Base-by-base conservation (phyloP, 2,888 invertebrate genomes). In the Drosophila stalkeri region DNA sequence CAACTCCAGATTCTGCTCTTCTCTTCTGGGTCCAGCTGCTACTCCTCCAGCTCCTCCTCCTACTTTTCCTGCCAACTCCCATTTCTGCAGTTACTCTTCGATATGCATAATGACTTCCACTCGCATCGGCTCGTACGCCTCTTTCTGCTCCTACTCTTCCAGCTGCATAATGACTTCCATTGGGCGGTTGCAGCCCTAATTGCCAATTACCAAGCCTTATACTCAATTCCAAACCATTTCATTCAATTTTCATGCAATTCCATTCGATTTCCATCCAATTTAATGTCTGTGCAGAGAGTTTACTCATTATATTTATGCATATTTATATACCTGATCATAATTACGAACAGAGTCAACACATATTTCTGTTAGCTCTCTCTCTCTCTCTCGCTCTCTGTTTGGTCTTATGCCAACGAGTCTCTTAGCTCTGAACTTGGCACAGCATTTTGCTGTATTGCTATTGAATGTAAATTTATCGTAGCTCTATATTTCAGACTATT, bases 131-230 rank as follows among this genome's bases (percentile, higher is more conserved):
- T 3, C 4, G 11, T 37, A 8, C 16, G 7, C 3, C 39, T 12
- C 12, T n/a, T 41, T 3, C 27, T n/a, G 0, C 41, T 41, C n/a
- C 18, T 41, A 11, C 57, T 31, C 41, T 9, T 41, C 37, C n/a
- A 23, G n/a, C 35, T 35, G 56, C 64, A 20, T 52, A 66, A 77
- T 72, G 68, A 33, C 18, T 44, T 33, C 51, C 31, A 16, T 37
- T 51, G 46, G 14, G 18, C 23, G 41, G 33, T 41, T 33, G 27
- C 47, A 49, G 51, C 46, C n/a, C 16, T 46, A 62, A 75, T 61
- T 67, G 69, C 18, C 63, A 62, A 73, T 75, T 55, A 47, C 35
- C 39, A 31, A 37, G 14, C 14, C 39, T 31, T 37, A 49, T 33
- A 44, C 39, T 44, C 44, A 46, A 46, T 49, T 60, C 20, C 39